Base-by-base conservation (phyloP, 2,888 invertebrate genomes). In the Chrysodeixis includens region DNA sequence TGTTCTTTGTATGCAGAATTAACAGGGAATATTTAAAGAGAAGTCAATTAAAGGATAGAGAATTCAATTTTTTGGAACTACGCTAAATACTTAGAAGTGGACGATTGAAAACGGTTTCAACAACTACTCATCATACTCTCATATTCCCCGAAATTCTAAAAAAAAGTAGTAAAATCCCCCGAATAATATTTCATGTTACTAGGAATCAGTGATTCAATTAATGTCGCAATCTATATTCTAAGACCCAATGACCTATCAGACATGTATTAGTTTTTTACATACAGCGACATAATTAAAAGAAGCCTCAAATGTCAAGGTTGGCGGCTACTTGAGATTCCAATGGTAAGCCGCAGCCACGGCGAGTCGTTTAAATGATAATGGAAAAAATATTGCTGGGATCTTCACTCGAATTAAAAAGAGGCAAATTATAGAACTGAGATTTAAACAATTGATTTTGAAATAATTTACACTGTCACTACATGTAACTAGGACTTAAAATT, bases 221-320 rank as follows among this genome's bases (percentile, higher is more conserved):
- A 32, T 32, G 55, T 57, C 12, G 58, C 46, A 35, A 79, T 78
- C 78, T 70, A 77, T 44, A 76, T 75, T 73, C 69, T 52, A 59
- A 74, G 67, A 68, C 56, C n/a, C 30, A 49, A 51, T 76, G 76
- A 81, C 72, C 77, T 78, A 74, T 76, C 35, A 62, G 58, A 62
- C 60, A 72, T 76, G 71, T 78, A 71, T 71, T 61, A 70, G 30
- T 63, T 71, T 62, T 71, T 62, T 61, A 62, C 54, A 46, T 52
- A 44, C 53, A 71, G 59, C 67, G 71, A 72, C 73, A 72, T 74
- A 62, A 83, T 81, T 79, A 78, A 67, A 66, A 66, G 56, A 22
- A 69, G 56, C 69, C 56, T 14, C 52, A 80, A 81, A 85, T 79
- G 74, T 82, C 81, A 84, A 81, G 85, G 84, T 54, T 71, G 22